A percentile compares a stretch with the other conserved stretches of the same genome.
phyloP scores from a whole-genome alignment of 2,113 vertebrate species.

The Phoxinus phoxinus region DNA sequence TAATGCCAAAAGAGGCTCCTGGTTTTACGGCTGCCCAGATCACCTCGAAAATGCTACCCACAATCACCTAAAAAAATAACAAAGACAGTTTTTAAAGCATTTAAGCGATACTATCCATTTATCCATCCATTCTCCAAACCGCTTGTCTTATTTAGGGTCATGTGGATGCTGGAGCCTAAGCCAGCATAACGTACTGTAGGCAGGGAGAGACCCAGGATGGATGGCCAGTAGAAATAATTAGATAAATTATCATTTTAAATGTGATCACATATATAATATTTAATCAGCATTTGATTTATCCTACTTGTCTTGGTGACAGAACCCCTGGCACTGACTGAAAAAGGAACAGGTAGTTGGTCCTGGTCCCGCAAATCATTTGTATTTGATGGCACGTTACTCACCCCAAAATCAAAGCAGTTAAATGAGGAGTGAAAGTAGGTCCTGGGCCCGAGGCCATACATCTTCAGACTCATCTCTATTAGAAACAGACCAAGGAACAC shows the following conservation, averaged over 20 bases:
- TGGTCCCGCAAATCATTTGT: not conserved
- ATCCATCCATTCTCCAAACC: too few species aligned
- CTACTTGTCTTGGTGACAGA: not conserved
- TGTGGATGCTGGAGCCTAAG: too few species aligned
- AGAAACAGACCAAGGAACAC: conserved; percentile 96
- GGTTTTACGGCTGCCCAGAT: conserved; percentile 95
- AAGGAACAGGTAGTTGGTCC: not conserved
- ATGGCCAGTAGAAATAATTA: not conserved
- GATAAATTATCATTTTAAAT: not conserved
- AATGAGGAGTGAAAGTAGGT: conserved; percentile 98
- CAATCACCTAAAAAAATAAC: conserved; percentile 83
- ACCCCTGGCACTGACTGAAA: not conserved
- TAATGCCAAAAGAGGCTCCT: conserved; percentile 93
- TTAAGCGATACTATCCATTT: not conserved
- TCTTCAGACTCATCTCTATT: conserved; percentile 96
- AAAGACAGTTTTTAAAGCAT: conserved; percentile 24
- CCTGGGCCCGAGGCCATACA: conserved; percentile 93
- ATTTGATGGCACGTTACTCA: conserved; percentile 69
- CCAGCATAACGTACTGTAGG: too few species aligned
- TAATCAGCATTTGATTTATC: too few species aligned
- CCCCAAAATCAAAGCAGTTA: conserved; percentile 98
- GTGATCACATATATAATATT: not conserved
- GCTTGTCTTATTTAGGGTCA: too few species aligned
- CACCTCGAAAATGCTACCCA: conserved; percentile 97
- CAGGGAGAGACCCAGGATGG: too few species aligned